Evolutionary conservation across 1,140 invertebrate species (phyloP).

Genomic region (Whitmania pigra): DNA sequence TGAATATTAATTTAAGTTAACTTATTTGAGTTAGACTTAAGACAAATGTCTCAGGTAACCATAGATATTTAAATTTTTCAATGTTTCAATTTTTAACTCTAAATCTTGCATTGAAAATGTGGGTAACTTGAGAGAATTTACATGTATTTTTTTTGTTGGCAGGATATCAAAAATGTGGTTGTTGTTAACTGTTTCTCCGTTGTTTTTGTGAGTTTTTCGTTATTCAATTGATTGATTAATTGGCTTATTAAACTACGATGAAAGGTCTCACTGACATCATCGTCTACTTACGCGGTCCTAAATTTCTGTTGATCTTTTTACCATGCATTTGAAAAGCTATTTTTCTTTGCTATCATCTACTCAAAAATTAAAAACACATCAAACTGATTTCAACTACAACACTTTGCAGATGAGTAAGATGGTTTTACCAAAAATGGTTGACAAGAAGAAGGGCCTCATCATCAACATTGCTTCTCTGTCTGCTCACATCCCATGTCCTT

Average conservation of each 20-base stretch:
- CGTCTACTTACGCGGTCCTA: too few species aligned
- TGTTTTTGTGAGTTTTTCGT: slow-evolving; percentile 45
- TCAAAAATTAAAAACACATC: neutral
- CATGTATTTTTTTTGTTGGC: slow-evolving; percentile 21
- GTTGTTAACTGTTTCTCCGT: slow-evolving; percentile 60
- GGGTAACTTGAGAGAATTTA: too few species aligned
- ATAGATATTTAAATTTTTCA: too few species aligned
- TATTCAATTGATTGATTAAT: slow-evolving; percentile 20
- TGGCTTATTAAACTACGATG: slow-evolving; percentile 6
- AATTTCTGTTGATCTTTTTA: too few species aligned
- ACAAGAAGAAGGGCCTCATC: slow-evolving; percentile 67
- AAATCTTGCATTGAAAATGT: too few species aligned
- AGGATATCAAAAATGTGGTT: slow-evolving; percentile 48
- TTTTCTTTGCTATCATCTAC: too few species aligned
- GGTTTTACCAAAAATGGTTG: slow-evolving; percentile 75
- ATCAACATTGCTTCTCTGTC: slow-evolving; percentile 82
- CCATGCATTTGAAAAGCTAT: too few species aligned
- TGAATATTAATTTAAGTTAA: neutral
- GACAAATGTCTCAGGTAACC: too few species aligned
- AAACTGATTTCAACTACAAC: neutral
- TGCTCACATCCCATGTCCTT: slow-evolving; percentile 62
- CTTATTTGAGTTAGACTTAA: neutral
- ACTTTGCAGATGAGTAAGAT: slow-evolving; percentile 58
- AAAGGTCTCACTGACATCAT: too few species aligned
- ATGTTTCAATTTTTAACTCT: too few species aligned